Evolutionary conservation across 2,113 vertebrate species (phyloP), one percentile per base, ranked within the genome.

Genomic region (Spheniscus mendiculus): DNA sequence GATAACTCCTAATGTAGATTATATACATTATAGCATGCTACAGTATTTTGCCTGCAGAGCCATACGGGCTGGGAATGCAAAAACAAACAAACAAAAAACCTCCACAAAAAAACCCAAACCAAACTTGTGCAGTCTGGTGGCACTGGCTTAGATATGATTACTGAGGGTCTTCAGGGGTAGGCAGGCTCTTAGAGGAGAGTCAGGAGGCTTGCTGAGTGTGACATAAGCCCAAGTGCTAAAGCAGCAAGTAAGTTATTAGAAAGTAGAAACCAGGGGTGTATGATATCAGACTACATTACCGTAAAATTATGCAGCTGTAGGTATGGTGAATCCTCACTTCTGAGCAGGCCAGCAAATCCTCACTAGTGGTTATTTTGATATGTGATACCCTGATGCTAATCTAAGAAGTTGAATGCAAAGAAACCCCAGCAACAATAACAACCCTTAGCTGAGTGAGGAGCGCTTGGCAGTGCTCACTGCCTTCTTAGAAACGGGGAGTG

Each of bases 331-430:
- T 91, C 66, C 73, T 97, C 55, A 47, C 72, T 70, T 85, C 78
- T 86, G 84, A 83, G 81, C 70, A 83, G 78, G 66, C 78, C 91
- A 90, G 93, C 87, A 93, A 34, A 93, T 91, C 73, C 62, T 91
- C 89, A 17, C 81, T 66, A 32, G 89, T 78, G 95, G 84, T 96
- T 97, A 90, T 97, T 97, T 96, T 97, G 95, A 88, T 96, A 90
- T 62, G 84, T 73, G 95, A 96, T 94, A 91, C 84, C 62, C 70
- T 88, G 94, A 93, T 93, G 94, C 87, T 91, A 79, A 91, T 95
- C 94, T 85, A 8, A 94, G 73, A 62, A 91, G 89, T 4, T 45
- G 61, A 94, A 85, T 52, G 89, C 9, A 40, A 91, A 95, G 90
- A 90, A 96, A 79, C 32, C 49, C 70, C 73, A 79, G 62, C 74